Conservation (phyloP, 2,113 vertebrate species). For the Heliornis fulica region DNA sequence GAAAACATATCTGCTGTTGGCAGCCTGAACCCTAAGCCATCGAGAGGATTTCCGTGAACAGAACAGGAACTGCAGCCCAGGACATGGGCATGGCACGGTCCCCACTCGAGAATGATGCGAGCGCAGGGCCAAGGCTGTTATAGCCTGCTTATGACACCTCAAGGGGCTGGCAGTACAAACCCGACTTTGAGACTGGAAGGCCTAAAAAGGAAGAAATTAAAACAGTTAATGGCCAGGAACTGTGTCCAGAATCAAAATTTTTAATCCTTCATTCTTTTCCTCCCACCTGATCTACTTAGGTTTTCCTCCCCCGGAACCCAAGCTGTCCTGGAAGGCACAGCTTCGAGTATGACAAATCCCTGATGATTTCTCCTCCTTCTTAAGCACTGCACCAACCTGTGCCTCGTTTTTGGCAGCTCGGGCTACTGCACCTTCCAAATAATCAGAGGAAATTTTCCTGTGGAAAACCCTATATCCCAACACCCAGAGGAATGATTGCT, state of each 20-base stretch:
- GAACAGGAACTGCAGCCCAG: background rate
- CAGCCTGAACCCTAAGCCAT: background rate
- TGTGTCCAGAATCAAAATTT: background rate
- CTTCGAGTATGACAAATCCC: background rate
- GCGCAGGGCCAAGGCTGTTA: fast-evolving
- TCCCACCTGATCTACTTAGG: background rate
- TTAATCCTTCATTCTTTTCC: background rate
- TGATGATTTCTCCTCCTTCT: background rate
- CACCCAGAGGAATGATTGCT: background rate
- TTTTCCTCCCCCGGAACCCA: background rate
- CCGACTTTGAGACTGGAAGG: background rate
- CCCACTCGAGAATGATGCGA: fast-evolving
- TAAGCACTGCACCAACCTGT: background rate
- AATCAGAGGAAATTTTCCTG: slow-evolving; percentile 6
- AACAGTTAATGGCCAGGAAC: background rate
- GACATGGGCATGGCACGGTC: background rate
- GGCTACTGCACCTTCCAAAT: background rate
- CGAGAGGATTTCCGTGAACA: background rate
- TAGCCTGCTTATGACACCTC: background rate
- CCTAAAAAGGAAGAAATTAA: background rate
- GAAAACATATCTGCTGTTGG: background rate
- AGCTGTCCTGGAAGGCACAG: background rate
- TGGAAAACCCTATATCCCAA: slow-evolving; percentile 1
- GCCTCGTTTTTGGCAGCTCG: background rate
- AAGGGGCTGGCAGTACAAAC: background rate